Conservation (phyloP, 2,888 invertebrate species). For the Drosophila prolongata region DNA sequence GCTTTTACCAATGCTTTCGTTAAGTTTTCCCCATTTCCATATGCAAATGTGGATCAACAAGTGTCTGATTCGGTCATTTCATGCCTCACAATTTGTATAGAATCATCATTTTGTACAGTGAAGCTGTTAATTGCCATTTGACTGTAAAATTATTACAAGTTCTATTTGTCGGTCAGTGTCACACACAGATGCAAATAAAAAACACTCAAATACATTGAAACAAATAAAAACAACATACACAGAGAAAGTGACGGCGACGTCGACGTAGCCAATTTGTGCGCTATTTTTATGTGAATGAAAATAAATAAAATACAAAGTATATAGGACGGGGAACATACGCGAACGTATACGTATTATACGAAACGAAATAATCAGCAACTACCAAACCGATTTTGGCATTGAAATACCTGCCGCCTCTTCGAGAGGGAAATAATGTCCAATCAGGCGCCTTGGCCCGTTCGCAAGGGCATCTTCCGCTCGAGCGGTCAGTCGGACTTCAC, state of each 20-base stretch:
- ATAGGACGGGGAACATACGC: constrained; percentile 25
- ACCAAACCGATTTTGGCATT: constrained; percentile 43
- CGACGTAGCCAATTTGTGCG: constrained; percentile 67
- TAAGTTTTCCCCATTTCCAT: constrained; percentile 33
- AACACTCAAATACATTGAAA: constrained; percentile 16
- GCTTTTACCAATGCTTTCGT: constrained; percentile 47
- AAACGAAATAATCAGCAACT: constrained; percentile 26
- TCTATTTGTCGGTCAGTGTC: constrained; percentile 69
- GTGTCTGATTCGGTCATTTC: constrained; percentile 43
- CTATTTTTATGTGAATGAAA: constrained; percentile 75
- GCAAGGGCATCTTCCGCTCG: constrained; percentile 86
- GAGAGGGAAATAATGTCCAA: constrained; percentile 81
- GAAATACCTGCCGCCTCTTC: constrained; percentile 31
- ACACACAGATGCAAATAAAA: constrained; percentile 11
- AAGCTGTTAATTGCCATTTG: constrained; percentile 45
- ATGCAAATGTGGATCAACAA: constrained; percentile 42
- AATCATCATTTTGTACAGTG: constrained; percentile 8
- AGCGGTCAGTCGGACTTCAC: constrained; percentile 84
- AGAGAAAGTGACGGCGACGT: constrained; percentile 44
- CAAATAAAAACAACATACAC: constrained; percentile 8
- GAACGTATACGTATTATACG: constrained; percentile 18
- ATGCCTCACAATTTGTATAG: constrained; percentile 1
- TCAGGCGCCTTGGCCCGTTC: constrained; percentile 91
- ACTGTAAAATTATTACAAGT: constrained; percentile 49
- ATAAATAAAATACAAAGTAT: constrained; percentile 56